Evolutionary conservation across 2,888 invertebrate species (phyloP), one percentile per base, ranked within the genome.

Genomic region (Drosophila mettleri): DNA sequence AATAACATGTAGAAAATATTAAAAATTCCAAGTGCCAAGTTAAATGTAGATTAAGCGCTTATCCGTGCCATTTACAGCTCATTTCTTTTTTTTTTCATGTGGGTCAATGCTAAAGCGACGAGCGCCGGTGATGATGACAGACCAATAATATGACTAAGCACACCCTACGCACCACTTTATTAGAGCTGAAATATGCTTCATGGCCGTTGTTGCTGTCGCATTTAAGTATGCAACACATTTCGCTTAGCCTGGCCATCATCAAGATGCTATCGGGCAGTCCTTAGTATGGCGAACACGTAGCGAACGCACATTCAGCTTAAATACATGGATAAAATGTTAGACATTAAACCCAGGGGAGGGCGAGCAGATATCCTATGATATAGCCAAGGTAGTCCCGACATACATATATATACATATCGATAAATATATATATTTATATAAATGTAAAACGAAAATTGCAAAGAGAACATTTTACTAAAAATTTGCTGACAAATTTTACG

Each of bases 261-360:
- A 55, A 67, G 70, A 58, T 73, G 63, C 24, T 64, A 80, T 83
- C 52, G 69, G 57, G 46, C n/a, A 38, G 69, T 63, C 51, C 57
- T 84, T 87, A 69, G 72, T 65, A 84, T 86, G 69, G 65, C 68
- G 62, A 70, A 67, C 84, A 85, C 84, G 84, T 85, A 84, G 76
- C 75, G 64, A 69, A 68, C 74, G 72, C 82, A 77, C 69, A 74
- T 80, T 70, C 64, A 81, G 74, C 86, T 84, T 81, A 85, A 84
- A 84, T 84, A 71, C 88, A 81, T 68, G 69, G 77, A 72, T 83
- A 82, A 74, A 85, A 79, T 86, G 85, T 75, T 70, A 85, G 87
- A 71, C 88, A 84, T 80, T 81, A 80, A 87, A 36, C 72, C 74
- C 70, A 16, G 3, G 54, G 45, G 59, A 54, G 51, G 46, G 51